These are phyloP conservation scores for Graptemys geographica DNA, from an alignment of 2,797 vertebrate species.

Conservation along the genomic window DNA sequence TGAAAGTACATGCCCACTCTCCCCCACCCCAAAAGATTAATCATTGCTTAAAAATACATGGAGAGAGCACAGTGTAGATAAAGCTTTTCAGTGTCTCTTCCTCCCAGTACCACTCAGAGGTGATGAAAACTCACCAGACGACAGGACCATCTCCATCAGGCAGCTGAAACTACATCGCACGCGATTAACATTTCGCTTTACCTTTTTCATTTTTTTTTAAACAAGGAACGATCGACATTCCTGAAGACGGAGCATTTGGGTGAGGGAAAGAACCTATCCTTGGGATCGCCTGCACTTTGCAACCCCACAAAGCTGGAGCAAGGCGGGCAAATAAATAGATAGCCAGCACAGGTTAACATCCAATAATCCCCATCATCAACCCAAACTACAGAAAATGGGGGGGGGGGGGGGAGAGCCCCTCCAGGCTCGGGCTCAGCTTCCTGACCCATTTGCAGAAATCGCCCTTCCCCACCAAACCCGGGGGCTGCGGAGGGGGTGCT, in stretches of 20 bases:
- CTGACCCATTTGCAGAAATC: slow-evolving; percentile 15
- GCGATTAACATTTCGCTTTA: neutral
- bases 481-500: neutral
- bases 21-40: neutral
- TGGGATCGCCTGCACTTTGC: neutral
- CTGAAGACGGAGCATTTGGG: neutral
- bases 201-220: no score
- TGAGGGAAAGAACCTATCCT: neutral
- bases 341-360: neutral
- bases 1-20: neutral
- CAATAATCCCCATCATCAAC: neutral
- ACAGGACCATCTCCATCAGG: neutral
- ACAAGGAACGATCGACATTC: neutral
- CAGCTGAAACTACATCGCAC: neutral
- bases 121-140: slow-evolving; percentile 33
- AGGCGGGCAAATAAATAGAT: neutral
- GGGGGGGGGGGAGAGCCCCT: neutral
- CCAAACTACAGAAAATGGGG: neutral
- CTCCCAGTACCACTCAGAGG: neutral
- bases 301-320: neutral
- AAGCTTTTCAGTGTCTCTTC: neutral
- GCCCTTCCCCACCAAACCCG: slow-evolving; percentile 25
- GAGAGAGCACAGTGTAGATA: neutral
- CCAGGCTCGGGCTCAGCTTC: neutral
- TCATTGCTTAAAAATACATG: neutral